phyloP scores from a whole-genome alignment of 2,888 invertebrate genomes.

The Chromoteleia sp. region DNA sequence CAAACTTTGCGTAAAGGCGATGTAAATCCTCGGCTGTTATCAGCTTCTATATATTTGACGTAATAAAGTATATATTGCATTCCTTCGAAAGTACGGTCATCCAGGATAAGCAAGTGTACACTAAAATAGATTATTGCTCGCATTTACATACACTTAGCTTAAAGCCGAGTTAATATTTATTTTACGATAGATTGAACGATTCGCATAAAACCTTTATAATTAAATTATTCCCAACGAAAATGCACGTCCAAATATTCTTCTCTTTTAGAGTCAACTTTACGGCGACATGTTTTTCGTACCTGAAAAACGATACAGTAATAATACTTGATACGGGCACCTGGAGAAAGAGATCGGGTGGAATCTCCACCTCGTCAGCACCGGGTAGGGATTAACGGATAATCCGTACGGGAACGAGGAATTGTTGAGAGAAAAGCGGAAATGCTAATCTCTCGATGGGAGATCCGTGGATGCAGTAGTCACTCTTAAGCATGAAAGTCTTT shows the following conservation, averaged over 20 bases:
- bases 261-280: constrained; percentile 40
- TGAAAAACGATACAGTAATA: constrained; percentile 82
- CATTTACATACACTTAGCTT: constrained; percentile 56
- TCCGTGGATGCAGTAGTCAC: constrained; percentile 75
- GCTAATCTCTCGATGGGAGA: constrained; percentile 84
- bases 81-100: constrained; percentile 45
- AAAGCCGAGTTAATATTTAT: constrained; percentile 56
- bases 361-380: constrained; percentile 73
- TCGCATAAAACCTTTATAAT: constrained; percentile 60
- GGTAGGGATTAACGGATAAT: constrained; percentile 83
- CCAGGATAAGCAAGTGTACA: constrained; percentile 42
- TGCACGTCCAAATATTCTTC: constrained; percentile 58
- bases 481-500: constrained; percentile 72
- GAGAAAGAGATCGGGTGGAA: constrained; percentile 77
- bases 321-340: constrained; percentile 82
- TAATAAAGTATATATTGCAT: constrained; percentile 57
- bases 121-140: constrained; percentile 57
- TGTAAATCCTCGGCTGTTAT: constrained; percentile 47
- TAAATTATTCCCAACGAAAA: constrained; percentile 46
- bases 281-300: constrained; percentile 70
- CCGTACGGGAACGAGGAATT: constrained; percentile 82
- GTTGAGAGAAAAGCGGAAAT: constrained; percentile 84
- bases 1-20: constrained; percentile 26
- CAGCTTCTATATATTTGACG: constrained; percentile 31
- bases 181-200: constrained; percentile 65